Percentiles rank a stretch among this genome's conserved stretches.
phyloP scores from a whole-genome alignment of 2,113 vertebrate genomes.

The Eleginops maclovinus region DNA sequence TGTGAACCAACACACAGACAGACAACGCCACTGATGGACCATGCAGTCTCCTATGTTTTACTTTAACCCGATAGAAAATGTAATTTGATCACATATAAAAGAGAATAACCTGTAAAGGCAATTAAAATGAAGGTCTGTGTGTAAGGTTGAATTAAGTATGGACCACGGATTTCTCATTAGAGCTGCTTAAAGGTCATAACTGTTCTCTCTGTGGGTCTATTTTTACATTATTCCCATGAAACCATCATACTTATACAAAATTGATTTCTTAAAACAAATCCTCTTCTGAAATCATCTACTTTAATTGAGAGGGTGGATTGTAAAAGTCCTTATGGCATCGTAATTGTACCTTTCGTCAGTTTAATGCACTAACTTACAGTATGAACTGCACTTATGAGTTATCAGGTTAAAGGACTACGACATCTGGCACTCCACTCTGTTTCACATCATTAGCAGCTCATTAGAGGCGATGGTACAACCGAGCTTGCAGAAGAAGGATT shows the following conservation, averaged over 20 bases:
- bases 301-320: constrained; percentile 28
- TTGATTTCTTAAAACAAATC: background rate
- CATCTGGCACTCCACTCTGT: constrained; percentile 64
- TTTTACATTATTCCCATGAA: background rate
- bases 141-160: background rate
- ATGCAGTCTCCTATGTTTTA: background rate
- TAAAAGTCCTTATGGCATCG: constrained; percentile 31
- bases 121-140: background rate
- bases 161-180: background rate
- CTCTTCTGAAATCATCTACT: constrained; percentile 30
- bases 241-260: background rate
- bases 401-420: constrained; percentile 66
- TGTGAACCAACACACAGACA: background rate
- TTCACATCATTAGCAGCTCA: constrained; percentile 72
- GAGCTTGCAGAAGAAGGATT: constrained; percentile 61
- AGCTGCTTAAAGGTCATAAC: background rate
- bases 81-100: background rate
- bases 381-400: constrained; percentile 54
- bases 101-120: background rate
- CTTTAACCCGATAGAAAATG: background rate
- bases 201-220: background rate
- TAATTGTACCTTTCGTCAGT: constrained; percentile 54
- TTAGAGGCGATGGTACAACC: constrained; percentile 60
- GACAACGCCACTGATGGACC: background rate
- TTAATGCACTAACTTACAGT: constrained; percentile 53